Evolutionary conservation across 2,888 invertebrate species (phyloP).

Genomic region (Melanophora roralis): DNA sequence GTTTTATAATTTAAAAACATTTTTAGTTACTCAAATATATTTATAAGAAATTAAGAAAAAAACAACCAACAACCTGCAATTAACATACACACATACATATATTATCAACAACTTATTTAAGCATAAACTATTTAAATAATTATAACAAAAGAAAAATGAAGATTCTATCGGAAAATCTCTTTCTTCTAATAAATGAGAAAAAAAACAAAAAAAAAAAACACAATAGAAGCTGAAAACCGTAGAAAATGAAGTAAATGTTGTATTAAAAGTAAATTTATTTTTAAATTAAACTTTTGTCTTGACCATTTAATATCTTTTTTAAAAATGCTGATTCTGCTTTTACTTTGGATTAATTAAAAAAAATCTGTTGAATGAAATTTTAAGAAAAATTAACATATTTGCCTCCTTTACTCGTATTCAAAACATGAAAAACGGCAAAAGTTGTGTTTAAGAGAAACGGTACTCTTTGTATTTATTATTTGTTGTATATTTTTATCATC

Average conservation of each 20-base stretch:
- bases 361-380: constrained; percentile 11
- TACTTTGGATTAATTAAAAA: constrained; percentile 1
- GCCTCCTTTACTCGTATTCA: background rate
- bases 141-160: background rate
- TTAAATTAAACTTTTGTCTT: constrained; percentile 24
- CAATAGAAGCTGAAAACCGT: background rate
- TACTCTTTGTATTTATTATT: constrained; percentile 13
- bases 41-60: background rate
- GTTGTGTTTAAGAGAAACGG: constrained; percentile 6
- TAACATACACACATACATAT: too few relatives aligned
- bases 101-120: constrained; percentile 9
- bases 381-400: constrained; percentile 15
- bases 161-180: constrained; percentile 20
- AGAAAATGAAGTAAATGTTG: background rate
- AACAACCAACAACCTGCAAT: too few relatives aligned
- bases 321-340: background rate
- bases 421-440: background rate
- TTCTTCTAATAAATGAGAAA: background rate
- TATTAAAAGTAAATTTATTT: constrained; percentile 5
- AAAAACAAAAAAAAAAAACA: background rate
- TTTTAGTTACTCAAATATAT: background rate
- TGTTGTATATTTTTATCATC: background rate
- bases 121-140: background rate
- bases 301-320: constrained; percentile 14
- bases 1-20: constrained; percentile 1